Percentiles rank a stretch among this genome's conserved stretches.
Conservation (phyloP, 2,113 vertebrate species). For the cat (Felis catus) region F.catus_Fca126_mat1.0 CM031421.1:22211501-22212000, state of each 20-base stretch:
- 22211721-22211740: not conserved
- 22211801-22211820: not conserved
- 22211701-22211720: not conserved
- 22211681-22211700: not conserved
- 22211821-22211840: not conserved
- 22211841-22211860: not conserved
- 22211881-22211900: not conserved
- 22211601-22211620: too few relatives aligned
- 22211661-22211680: not conserved
- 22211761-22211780: not conserved
- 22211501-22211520: rapidly evolving
- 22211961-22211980: not conserved
- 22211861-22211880: not conserved
- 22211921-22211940: not conserved
- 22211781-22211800: not conserved
- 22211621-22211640: not conserved
- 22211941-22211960: not conserved
- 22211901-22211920: not conserved
- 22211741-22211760: not conserved
- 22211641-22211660: not conserved
- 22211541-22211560: not conserved
- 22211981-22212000: not conserved
- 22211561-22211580: not conserved
- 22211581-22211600: not conserved
- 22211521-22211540: not conserved